These are phyloP conservation scores for Ciconia boyciana DNA, from an alignment of 2,113 vertebrate species.

Conservation along the genomic window DNA sequence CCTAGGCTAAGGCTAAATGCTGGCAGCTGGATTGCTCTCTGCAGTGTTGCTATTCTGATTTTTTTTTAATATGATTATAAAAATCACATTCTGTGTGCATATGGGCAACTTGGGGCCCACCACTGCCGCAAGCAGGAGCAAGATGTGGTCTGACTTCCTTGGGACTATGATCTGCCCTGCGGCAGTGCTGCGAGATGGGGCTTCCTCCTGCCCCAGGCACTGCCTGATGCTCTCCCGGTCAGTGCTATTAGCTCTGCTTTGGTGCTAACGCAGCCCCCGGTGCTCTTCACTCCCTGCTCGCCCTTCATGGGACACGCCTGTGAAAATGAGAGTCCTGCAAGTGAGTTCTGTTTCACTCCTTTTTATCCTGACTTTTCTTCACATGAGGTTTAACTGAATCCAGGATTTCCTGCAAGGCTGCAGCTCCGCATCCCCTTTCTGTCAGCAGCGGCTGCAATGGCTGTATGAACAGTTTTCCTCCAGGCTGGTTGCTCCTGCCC, in stretches of 20 bases:
- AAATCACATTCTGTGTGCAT: not conserved
- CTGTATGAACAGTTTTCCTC: not conserved
- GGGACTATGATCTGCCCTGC: not conserved
- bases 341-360: not conserved
- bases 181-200: not conserved
- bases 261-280: accelerated
- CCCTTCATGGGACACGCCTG: accelerated
- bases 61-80: slow-evolving; percentile 35
- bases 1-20: slow-evolving; percentile 27
- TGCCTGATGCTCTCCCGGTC: not conserved
- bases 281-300: not conserved
- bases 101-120: not conserved
- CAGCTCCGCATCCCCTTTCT: not conserved
- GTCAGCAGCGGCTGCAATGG: not conserved
- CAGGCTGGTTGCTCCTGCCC: not conserved
- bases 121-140: accelerated
- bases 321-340: not conserved
- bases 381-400: not conserved
- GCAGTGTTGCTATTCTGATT: slow-evolving; percentile 7
- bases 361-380: not conserved
- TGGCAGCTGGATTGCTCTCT: slow-evolving; percentile 42
- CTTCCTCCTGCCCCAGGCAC: not conserved
- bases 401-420: not conserved
- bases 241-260: not conserved
- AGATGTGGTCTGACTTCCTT: not conserved